Conservation (phyloP, 2,113 vertebrate genomes). For the Eonycteris spelaea region DNA sequence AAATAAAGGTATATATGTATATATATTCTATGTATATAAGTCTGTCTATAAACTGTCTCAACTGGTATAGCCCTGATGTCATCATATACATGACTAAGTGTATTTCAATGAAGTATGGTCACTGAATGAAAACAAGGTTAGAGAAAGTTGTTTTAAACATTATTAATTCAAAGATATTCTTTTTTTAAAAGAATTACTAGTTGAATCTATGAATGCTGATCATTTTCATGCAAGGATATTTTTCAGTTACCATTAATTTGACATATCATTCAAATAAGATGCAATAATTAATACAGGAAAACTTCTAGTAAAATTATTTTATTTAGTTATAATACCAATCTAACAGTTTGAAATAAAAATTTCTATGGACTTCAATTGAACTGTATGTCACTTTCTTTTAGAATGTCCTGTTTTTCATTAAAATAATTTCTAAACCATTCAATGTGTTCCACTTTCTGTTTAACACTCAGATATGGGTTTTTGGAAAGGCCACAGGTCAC, state of each 20-base stretch:
- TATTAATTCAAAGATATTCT: conserved; percentile 10
- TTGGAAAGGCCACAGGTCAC: conserved; percentile 92
- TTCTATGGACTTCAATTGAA: conserved; percentile 74
- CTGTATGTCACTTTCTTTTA: conserved; percentile 85
- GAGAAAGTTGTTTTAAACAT: not conserved
- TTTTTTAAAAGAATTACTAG: not conserved
- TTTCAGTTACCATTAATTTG: not conserved
- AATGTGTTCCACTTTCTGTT: conserved; percentile 94
- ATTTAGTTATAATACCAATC: conserved; percentile 37
- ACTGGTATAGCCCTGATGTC: not conserved
- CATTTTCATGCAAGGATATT: conserved; percentile 17
- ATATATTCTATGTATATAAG: not conserved
- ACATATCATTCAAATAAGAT: conserved; percentile 40
- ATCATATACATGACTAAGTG: not conserved
- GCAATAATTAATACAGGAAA: conserved; percentile 12
- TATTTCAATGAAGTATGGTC: not conserved
- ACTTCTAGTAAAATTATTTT: conserved; percentile 28
- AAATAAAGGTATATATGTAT: not conserved
- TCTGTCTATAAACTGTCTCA: not conserved
- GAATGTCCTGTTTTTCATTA: conserved; percentile 88
- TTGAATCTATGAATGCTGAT: not conserved
- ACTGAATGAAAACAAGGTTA: conserved; percentile 3
- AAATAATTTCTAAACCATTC: conserved; percentile 97
- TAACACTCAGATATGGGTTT: conserved; percentile 91
- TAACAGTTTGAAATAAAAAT: conserved; percentile 32